Evolutionary conservation across 2,888 invertebrate genomes (phyloP), one percentile per base, ranked within the genome.

Genomic region (Tipula confusa): DNA sequence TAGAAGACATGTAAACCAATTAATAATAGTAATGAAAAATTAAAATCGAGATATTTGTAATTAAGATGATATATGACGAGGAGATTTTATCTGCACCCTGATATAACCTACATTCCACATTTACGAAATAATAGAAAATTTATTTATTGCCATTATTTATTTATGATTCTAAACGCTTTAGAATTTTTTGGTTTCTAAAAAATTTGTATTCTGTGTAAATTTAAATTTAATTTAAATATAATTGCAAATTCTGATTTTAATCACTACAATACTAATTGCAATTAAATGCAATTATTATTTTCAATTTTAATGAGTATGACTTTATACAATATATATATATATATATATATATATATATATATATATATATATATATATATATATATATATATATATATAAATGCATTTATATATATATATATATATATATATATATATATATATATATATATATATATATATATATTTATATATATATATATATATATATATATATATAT

Each of bases 171-270:
- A 24, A 24, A n/a, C 9, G 6, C 11, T 9, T 24, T 24, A 64
- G 11, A 43, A 64, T 24, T 64, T 24, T 18, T 64, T 64, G 11
- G 9, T 64, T 24, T 64, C 24, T 24, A 7, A 4, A 64, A 64
- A 24, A 24, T 24, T 18, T 64, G 24, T 64, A 24, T 24, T 24
- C n/a, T 24, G 24, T 64, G 64, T 64, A 64, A 64, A 64, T 64
- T 64, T 64, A 64, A 64, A 64, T 64, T 24, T 64, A 64, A 64
- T 64, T 64, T 64, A 18, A 64, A 64, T 64, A 24, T 64, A 64
- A 64, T 64, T 64, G 24, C 64, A 24, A 64, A 64, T 64, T 64
- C 64, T 64, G 64, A 64, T 64, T 64, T 24, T 3, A 24, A 64
- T 64, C 64, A 24, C 24, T 24, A 64, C 9, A 64, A 64, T 13